Percentiles rank a stretch among this genome's conserved stretches.
phyloP scores from a whole-genome alignment of 2,888 invertebrate genomes.

The Tetragnatha montana region DNA sequence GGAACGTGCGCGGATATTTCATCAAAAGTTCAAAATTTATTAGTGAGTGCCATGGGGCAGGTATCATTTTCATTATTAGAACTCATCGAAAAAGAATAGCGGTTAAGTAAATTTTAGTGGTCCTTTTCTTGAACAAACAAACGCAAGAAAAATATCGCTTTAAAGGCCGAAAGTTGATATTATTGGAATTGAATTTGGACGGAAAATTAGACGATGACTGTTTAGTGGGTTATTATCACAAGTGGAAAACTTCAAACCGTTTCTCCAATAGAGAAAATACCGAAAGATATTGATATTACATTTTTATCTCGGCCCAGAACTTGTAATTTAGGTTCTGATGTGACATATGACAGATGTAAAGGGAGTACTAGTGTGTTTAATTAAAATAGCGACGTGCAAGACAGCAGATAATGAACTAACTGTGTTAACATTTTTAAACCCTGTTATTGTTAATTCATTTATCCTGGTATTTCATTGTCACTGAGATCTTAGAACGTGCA shows the following conservation, averaged over 20 bases:
- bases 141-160: constrained; percentile 33
- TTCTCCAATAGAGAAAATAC: constrained; percentile 5
- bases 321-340: background rate
- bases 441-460: no score
- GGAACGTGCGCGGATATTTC: background rate
- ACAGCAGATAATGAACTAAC: no score
- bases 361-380: no score
- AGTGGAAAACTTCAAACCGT: background rate
- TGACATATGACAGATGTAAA: background rate
- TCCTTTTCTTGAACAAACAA: constrained; percentile 26
- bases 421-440: no score
- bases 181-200: constrained; percentile 21
- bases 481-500: no score
- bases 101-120: constrained; percentile 41
- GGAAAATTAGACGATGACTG: constrained; percentile 15
- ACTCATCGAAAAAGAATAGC: constrained; percentile 8
- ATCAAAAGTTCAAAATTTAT: constrained; percentile 17
- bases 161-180: constrained; percentile 1
- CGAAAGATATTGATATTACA: constrained; percentile 2
- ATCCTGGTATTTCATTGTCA: no score
- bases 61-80: background rate
- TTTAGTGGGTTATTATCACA: constrained; percentile 15
- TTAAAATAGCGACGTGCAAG: no score
- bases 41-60: background rate
- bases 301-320: background rate